Evolutionary conservation across 2,797 vertebrate genomes (phyloP).

Genomic region (Danio aesculapii): DNA sequence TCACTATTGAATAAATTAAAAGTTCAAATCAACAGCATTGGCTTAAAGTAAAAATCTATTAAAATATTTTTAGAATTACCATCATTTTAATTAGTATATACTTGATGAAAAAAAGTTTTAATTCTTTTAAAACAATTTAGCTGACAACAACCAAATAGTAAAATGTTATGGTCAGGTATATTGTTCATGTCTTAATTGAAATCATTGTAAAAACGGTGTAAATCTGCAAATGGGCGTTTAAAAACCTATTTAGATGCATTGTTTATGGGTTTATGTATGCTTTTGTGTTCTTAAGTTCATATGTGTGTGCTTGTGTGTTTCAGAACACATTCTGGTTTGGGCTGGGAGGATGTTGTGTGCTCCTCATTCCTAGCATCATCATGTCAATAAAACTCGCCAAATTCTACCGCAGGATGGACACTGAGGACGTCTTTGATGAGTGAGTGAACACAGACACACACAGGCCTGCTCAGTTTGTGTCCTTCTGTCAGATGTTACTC

Average conservation of each 20-base stretch:
- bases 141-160: no score
- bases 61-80: no score
- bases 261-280: neutral
- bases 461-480: neutral
- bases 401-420: constrained; percentile 94
- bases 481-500: no score
- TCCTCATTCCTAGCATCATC: constrained; percentile 91
- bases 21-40: no score
- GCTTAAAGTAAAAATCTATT: no score
- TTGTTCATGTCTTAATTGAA: neutral
- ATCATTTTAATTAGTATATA: no score
- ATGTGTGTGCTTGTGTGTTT: constrained; percentile 49
- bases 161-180: no score
- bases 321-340: constrained; percentile 99
- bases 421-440: constrained; percentile 97
- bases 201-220: neutral
- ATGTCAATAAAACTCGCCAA: constrained; percentile 91
- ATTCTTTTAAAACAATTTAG: no score
- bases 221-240: neutral
- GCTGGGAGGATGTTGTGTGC: constrained; percentile 88
- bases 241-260: neutral
- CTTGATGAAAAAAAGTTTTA: no score
- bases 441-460: constrained; percentile 75
- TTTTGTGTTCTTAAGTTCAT: constrained; percentile 10
- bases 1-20: no score